phyloP scores from a whole-genome alignment of 2,113 vertebrate genomes.

The Climacteris rufus region DNA sequence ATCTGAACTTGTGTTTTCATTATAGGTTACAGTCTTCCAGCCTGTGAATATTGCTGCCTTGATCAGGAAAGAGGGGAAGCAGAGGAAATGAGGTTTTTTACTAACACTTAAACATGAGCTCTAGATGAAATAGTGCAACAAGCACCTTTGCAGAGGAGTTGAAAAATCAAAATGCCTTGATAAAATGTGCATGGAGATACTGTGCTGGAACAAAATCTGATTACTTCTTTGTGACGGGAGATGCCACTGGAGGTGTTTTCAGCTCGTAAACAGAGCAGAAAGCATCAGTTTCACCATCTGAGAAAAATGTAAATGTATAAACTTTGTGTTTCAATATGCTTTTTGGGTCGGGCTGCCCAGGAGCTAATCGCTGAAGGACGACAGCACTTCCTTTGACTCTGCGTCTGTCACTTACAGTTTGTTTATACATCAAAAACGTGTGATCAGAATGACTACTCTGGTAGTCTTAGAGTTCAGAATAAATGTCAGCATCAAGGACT shows the following conservation, averaged over 20 bases:
- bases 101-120: background rate
- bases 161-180: background rate
- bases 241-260: background rate
- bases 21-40: background rate
- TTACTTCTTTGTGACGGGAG: background rate
- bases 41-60: background rate
- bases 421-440: background rate
- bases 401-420: background rate
- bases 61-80: background rate
- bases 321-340: background rate
- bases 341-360: background rate
- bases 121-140: background rate
- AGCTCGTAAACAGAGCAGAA: background rate
- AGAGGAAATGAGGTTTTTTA: background rate
- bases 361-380: background rate
- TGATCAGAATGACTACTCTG: background rate
- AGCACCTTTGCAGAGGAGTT: background rate
- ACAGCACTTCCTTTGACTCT: background rate
- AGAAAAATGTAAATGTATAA: background rate
- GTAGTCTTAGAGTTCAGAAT: background rate
- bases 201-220: background rate
- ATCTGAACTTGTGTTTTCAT: background rate
- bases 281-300: background rate
- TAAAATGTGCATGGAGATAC: background rate
- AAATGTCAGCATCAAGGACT: background rate